These are phyloP conservation scores for Phyllotis vaccarum DNA, from an alignment of 2,797 vertebrate genomes.

Conservation along the genomic window DNA sequence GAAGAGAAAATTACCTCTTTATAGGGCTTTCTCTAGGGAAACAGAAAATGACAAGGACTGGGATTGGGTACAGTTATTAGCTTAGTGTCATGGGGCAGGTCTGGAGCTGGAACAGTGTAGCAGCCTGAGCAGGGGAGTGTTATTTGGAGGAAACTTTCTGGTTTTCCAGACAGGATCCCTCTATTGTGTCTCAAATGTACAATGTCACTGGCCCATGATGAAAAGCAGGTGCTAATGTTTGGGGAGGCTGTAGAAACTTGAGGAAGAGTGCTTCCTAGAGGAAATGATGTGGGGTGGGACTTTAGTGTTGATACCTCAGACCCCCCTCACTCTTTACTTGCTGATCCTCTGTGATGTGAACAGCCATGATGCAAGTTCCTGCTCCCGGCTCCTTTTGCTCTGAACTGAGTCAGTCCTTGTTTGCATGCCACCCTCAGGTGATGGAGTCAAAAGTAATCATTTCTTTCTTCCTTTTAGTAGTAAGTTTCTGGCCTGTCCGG, in stretches of 20 bases:
- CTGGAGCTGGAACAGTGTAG: background rate
- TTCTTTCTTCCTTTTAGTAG: too few species aligned
- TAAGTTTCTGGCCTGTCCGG: too few species aligned
- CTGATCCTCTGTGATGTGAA: background rate
- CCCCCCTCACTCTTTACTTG: background rate
- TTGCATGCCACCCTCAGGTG: background rate
- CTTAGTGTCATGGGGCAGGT: background rate
- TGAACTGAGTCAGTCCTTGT: background rate
- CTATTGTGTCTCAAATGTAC: background rate
- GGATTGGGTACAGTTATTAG: background rate
- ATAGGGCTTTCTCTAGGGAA: background rate
- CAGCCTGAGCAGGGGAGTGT: background rate
- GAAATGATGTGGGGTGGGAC: background rate
- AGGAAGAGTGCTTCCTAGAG: background rate
- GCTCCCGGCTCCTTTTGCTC: background rate
- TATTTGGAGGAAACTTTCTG: background rate
- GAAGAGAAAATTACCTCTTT: background rate
- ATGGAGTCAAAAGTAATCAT: background rate
- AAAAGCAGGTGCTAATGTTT: background rate
- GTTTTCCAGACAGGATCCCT: constrained; percentile 34
- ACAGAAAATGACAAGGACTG: background rate
- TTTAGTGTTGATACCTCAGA: background rate
- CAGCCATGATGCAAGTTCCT: too few species aligned
- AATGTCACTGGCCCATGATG: background rate
- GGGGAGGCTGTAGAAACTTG: background rate